Percentiles rank a stretch among this genome's conserved stretches.
Evolutionary conservation across 2,888 invertebrate species (phyloP).

Genomic region (Ctenicera cuprea): DNA sequence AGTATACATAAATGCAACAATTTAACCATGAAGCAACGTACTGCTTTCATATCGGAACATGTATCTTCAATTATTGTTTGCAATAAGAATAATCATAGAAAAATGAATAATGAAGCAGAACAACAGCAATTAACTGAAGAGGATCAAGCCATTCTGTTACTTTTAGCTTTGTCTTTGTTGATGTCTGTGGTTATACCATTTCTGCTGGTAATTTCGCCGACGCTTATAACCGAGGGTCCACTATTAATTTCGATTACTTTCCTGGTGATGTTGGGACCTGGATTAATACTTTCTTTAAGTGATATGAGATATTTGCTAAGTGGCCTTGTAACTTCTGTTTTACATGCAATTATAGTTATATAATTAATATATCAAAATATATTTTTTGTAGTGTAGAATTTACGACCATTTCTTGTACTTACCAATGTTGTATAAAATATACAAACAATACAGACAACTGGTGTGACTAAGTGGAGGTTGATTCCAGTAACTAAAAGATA

Average conservation of each 20-base stretch:
- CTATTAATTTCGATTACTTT: slow-evolving; percentile 54
- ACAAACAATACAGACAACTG: slow-evolving; percentile 89
- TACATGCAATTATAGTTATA: not conserved
- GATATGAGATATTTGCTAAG: slow-evolving; percentile 58
- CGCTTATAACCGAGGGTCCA: slow-evolving; percentile 59
- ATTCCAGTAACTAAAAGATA: slow-evolving; percentile 85
- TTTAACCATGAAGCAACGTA: not conserved
- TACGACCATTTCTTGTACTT: slow-evolving; percentile 69
- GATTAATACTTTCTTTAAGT: slow-evolving; percentile 56
- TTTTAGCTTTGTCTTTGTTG: slow-evolving; percentile 60
- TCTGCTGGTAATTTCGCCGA: slow-evolving; percentile 59
- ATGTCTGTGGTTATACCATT: slow-evolving; percentile 61
- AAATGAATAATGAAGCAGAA: slow-evolving; percentile 45
- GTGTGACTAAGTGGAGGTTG: slow-evolving; percentile 85
- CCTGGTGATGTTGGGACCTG: slow-evolving; percentile 57
- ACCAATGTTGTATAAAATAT: slow-evolving; percentile 95
- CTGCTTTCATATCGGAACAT: not conserved
- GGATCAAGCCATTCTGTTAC: slow-evolving; percentile 60
- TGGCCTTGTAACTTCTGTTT: slow-evolving; percentile 34
- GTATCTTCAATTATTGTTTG: not conserved
- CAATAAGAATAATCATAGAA: not conserved
- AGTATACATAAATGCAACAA: not conserved
- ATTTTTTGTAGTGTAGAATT: too few relatives aligned
- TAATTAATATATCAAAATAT: not conserved
- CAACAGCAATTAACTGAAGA: slow-evolving; percentile 54